These are phyloP conservation scores for Clarias fuscus DNA, from an alignment of 2,797 vertebrate genomes.

Conservation along the genomic window DNA sequence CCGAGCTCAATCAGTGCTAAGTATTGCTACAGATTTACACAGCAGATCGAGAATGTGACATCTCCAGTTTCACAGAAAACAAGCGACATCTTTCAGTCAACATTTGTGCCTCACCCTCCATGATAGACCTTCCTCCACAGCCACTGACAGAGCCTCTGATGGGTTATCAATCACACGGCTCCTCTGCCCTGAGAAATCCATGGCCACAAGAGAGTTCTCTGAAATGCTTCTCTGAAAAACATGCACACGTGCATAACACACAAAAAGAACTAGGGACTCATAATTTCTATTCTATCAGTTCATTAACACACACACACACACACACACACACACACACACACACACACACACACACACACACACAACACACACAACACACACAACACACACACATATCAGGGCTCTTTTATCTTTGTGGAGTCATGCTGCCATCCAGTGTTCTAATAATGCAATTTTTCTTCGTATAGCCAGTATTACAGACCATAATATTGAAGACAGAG, in stretches of 20 bases:
- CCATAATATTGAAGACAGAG: neutral
- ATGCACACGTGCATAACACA: neutral
- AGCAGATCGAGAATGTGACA: neutral
- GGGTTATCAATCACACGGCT: slow-evolving; percentile 96
- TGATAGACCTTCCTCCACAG: slow-evolving; percentile 92
- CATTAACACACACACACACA: slow-evolving; percentile 9
- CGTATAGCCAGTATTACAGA: neutral
- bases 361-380: neutral
- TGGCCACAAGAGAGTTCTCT: slow-evolving; percentile 96
- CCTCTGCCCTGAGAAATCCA: slow-evolving; percentile 97
- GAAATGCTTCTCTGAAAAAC: slow-evolving; percentile 90
- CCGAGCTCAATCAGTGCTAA: neutral
- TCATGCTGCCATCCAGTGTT: slow-evolving; percentile 73
- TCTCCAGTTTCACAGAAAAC: neutral
- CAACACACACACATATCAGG: neutral
- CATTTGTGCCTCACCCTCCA: slow-evolving; percentile 84
- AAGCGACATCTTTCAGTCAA: neutral
- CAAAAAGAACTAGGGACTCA: neutral
- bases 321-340: slow-evolving; percentile 6
- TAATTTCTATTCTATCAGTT: neutral
- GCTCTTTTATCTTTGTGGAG: slow-evolving; percentile 41
- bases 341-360: slow-evolving; percentile 16
- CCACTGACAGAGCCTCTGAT: slow-evolving; percentile 90
- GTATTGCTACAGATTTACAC: neutral
- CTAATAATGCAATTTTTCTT: slow-evolving; percentile 52